phyloP scores from a whole-genome alignment of 2,888 invertebrate species.

The Eilema caniola region DNA sequence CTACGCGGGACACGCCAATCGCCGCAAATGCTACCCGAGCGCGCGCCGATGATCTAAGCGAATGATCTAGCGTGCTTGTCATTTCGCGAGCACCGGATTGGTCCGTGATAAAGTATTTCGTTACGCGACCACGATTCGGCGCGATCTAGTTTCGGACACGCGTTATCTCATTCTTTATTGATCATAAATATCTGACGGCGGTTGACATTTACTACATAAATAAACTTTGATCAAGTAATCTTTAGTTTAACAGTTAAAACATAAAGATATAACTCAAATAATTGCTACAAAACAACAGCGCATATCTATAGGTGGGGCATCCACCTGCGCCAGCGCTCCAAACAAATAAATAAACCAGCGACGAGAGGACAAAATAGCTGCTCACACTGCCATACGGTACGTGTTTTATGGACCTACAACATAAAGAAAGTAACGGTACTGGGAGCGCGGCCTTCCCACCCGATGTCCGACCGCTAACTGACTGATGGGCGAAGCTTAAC shows the following conservation, averaged over 20 bases:
- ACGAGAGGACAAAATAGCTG: constrained; percentile 72
- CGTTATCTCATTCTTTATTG: constrained; percentile 58
- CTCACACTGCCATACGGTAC: constrained; percentile 69
- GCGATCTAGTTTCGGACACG: constrained; percentile 70
- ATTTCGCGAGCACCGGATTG: constrained; percentile 83
- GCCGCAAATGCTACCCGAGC: constrained; percentile 73
- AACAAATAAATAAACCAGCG: constrained; percentile 72
- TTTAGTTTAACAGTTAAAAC: constrained; percentile 46
- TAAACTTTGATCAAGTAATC: constrained; percentile 69
- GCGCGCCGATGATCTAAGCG: constrained; percentile 80
- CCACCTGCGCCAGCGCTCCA: constrained; percentile 66
- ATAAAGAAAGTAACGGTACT: constrained; percentile 80
- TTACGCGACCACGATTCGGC: constrained; percentile 67
- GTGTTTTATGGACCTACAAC: constrained; percentile 74
- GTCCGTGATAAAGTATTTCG: constrained; percentile 71
- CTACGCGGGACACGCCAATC: constrained; percentile 79
- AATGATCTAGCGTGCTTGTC: constrained; percentile 85
- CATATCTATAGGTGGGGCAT: constrained; percentile 55
- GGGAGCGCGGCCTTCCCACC: constrained; percentile 77
- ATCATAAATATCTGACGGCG: constrained; percentile 56
- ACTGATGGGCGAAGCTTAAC: constrained; percentile 84
- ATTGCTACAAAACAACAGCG: constrained; percentile 50
- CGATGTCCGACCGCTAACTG: constrained; percentile 81
- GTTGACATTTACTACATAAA: constrained; percentile 59
- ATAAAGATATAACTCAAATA: constrained; percentile 45